Base-by-base conservation (phyloP, 2,113 vertebrate species). In the Macaca mulatta region DNA sequence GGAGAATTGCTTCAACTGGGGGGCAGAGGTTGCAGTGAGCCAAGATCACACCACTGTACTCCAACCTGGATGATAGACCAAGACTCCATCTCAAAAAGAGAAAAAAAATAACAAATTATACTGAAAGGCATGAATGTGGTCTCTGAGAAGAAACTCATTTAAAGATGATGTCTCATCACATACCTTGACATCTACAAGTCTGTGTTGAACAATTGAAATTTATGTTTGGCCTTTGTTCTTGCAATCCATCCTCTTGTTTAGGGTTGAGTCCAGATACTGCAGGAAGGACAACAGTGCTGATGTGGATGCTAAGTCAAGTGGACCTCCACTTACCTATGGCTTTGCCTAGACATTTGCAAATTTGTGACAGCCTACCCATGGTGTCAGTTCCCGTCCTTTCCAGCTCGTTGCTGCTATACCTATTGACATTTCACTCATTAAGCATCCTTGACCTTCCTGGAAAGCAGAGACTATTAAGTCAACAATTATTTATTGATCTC, bases 191-290 rank as follows among this genome's bases (percentile, higher is more conserved):
- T 4, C 82, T 13, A 10, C 22, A 13, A 8, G n/a, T 27, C n/a
- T 22, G 38, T 43, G 32, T 17, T 25, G 55, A 90, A 74, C 18
- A 20, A 40, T 8, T 20, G 1, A 4, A 38, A 3, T 9, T 5
- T 27, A 22, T 35, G 18, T 25, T 43, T 45, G 55, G 23, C 25
- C 17, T 18, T 0, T 4, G 1, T 43, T 5, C 77, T 80, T 17
- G 10, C 5, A 0, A 20, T 1, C 8, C 9, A 1, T 2, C 10
- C 4, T 69, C 17, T 6, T 11, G 5, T 13, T 30, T 14, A 5
- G 59, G 12, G 72, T 12, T 75, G 40, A 23, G 55, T 79, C 17
- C 38, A 30, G 11, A 20, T 0, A 1, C 17, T 1, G 1, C 38
- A 4, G 32, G 2, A 1, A 25, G 18, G 6, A 13, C 27, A 2